A percentile compares a stretch with the other conserved stretches of the same genome.
Conservation (phyloP, 2,113 vertebrate species). For the Leptobrachium leishanense region DNA sequence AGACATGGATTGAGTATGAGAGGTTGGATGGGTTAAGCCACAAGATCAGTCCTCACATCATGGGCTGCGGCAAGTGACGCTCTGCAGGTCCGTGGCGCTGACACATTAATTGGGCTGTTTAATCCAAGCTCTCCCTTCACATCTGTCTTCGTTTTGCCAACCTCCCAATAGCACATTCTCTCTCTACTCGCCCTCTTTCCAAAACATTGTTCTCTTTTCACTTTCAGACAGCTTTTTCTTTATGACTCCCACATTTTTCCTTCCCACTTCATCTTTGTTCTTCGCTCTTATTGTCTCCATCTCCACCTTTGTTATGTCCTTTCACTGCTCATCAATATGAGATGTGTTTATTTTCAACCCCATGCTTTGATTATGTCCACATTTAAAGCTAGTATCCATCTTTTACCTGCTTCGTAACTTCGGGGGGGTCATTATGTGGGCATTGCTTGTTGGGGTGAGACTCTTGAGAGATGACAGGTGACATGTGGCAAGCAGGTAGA, state of each 20-base stretch:
- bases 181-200: conserved; percentile 9
- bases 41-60: conserved; percentile 23
- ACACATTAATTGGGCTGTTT: conserved; percentile 47
- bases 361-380: too few species aligned
- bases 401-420: too few species aligned
- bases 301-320: neutral
- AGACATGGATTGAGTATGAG: neutral
- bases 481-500: too few species aligned
- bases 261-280: neutral
- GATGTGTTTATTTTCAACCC: too few species aligned
- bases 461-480: too few species aligned
- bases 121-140: conserved; percentile 37
- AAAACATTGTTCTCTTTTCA: conserved; percentile 17
- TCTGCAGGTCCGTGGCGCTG: conserved; percentile 36
- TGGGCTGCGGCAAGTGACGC: conserved; percentile 23
- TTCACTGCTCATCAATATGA: too few species aligned
- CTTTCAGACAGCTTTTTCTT: neutral
- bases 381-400: too few species aligned
- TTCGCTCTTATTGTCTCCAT: neutral
- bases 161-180: conserved; percentile 25
- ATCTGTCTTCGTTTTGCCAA: conserved; percentile 47
- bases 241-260: neutral
- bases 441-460: too few species aligned
- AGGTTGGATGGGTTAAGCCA: conserved; percentile 34
- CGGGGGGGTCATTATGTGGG: too few species aligned